phyloP scores from a whole-genome alignment of 2,113 vertebrate genomes.

The Protomyctophum bolini region DNA sequence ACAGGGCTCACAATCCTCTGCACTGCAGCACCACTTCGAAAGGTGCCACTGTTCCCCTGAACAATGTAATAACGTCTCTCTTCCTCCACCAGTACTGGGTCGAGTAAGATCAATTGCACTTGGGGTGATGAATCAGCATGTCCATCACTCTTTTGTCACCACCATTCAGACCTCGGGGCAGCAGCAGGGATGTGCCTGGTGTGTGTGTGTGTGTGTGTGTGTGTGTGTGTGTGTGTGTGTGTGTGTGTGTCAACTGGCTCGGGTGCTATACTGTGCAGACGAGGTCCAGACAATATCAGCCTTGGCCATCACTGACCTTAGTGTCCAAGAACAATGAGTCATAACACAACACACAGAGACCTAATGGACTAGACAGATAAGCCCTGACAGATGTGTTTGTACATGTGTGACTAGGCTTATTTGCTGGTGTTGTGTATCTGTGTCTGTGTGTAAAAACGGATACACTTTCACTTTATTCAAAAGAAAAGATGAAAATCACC shows the following conservation, averaged over 20 bases:
- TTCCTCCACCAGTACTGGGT: slow-evolving; percentile 56
- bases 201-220: not conserved
- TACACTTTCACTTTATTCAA: too few species aligned
- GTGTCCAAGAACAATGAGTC: slow-evolving; percentile 73
- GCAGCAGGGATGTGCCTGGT: slow-evolving; percentile 63
- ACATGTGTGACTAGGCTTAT: slow-evolving; percentile 22
- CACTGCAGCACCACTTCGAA: slow-evolving; percentile 56
- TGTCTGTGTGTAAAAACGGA: slow-evolving; percentile 16
- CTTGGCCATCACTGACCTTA: slow-evolving; percentile 71
- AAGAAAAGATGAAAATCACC: too few species aligned
- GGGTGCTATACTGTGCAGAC: slow-evolving; percentile 50
- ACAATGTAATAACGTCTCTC: slow-evolving; percentile 69
- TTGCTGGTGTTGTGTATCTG: not conserved
- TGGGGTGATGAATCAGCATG: slow-evolving; percentile 65
- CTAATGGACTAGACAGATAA: slow-evolving; percentile 73
- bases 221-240: slow-evolving; percentile 70
- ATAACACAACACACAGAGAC: slow-evolving; percentile 67
- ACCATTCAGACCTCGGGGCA: slow-evolving; percentile 52
- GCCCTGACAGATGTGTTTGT: slow-evolving; percentile 48
- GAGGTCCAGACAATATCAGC: slow-evolving; percentile 68
- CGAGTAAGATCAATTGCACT: slow-evolving; percentile 70
- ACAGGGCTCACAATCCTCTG: slow-evolving; percentile 19
- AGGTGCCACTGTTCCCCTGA: slow-evolving; percentile 56
- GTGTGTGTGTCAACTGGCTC: slow-evolving; percentile 40
- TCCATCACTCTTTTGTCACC: slow-evolving; percentile 67